Evolutionary conservation across 37 sponge, comb jelly and placozoan genomes (phyloP).

Genomic region (Dysidea cf. avara): DNA sequence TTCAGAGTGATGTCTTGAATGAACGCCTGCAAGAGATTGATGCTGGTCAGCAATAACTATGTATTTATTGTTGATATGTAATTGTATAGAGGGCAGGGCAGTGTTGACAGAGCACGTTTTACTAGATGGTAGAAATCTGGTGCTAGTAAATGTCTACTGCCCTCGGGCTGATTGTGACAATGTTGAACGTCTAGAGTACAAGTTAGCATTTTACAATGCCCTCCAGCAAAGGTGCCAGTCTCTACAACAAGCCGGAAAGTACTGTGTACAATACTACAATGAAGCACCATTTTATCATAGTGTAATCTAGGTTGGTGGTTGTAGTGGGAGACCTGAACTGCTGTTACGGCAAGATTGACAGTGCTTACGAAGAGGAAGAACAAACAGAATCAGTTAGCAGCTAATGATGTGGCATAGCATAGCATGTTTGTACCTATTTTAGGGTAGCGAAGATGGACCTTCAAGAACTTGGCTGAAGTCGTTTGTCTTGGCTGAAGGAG

Average conservation of each 20-base stretch:
- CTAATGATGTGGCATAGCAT: too few relatives aligned
- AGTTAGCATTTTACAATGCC: constrained; percentile 59
- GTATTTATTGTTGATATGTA: too few relatives aligned
- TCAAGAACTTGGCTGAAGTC: neutral
- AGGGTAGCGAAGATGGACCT: neutral
- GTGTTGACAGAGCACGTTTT: constrained; percentile 69
- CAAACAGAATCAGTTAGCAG: neutral
- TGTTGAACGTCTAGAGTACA: constrained; percentile 59
- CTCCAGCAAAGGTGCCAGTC: constrained; percentile 50
- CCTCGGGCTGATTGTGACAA: constrained; percentile 61
- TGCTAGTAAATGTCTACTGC: constrained; percentile 85
- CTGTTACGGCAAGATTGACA: constrained; percentile 50
- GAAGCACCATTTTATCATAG: neutral
- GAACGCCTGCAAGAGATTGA: too few relatives aligned
- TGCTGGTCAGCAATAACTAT: too few relatives aligned
- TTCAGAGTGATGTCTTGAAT: neutral
- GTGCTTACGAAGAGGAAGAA: constrained; percentile 56
- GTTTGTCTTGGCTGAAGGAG: neutral
- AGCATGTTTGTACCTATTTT: too few relatives aligned
- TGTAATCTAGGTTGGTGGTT: constrained; percentile 47
- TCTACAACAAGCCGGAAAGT: constrained; percentile 71
- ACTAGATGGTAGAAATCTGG: constrained; percentile 32
- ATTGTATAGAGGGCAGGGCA: constrained; percentile 66
- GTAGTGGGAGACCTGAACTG: constrained; percentile 79
- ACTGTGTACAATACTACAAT: neutral